Evolutionary conservation across 2,888 invertebrate genomes (phyloP), one percentile per base, ranked within the genome.

Genomic region (Dichetophora obliterata): DNA sequence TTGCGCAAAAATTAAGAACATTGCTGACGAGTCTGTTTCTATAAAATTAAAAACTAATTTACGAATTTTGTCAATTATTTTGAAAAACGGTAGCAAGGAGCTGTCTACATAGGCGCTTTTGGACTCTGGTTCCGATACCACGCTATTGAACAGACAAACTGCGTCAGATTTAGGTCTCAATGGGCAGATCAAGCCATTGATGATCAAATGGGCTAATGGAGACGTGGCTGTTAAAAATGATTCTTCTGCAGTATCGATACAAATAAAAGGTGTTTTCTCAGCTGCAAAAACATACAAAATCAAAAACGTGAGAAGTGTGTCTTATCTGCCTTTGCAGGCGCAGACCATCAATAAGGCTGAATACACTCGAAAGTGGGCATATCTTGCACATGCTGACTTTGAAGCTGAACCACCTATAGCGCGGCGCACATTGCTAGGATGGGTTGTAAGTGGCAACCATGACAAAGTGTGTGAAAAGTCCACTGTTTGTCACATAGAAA

Each of bases 11-110:
- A 19, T 52, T 52, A n/a, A 52, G 50, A 69, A 50, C n/a, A 61
- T 61, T 24, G 5, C 24, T 14, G 5, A 5, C 5, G 37, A 6
- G 6, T 8, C 22, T n/a, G n/a, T n/a, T n/a, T 14, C 27, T 70
- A 14, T 52, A 63, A 24, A 27, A 14, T 2, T 70, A 70, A 19
- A 22, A 54, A n/a, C 8, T 22, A 34, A 31, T 71, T 50, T 27
- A 57, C 76, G 11, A 54, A 71, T 37, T 48, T 76, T 9, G 66
- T 27, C 31, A 71, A 76, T 66, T 52, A 52, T 52, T 19, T 52
- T 52, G 16, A 52, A 52, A 52, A 14, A 52, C 19, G 52, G 52
- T 5, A 1, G 3, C 4, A 52, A 19, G 19, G 52, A 52, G 6
- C n/a, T 52, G 52, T 16, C 1, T 4, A 52, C 52, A 52, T 52